phyloP scores from a whole-genome alignment of 1,140 invertebrate genomes.

The Drosophila pectinifera region DNA sequence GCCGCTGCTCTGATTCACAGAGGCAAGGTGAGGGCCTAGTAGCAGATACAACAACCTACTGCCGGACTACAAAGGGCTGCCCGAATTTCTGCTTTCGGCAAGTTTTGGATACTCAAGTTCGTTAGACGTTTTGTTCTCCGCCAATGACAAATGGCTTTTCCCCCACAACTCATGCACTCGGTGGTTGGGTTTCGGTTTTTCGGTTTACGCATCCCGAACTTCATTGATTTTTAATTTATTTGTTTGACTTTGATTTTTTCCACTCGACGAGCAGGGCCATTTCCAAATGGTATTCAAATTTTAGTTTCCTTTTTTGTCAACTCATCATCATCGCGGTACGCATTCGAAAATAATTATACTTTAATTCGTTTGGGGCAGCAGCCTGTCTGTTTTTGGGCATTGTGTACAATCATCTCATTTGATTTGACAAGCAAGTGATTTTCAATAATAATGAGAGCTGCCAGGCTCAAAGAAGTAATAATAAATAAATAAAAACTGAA shows the following conservation, averaged over 20 bases:
- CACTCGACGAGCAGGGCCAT: constrained; percentile 33
- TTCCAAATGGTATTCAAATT: constrained; percentile 45
- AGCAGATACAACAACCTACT: constrained; percentile 30
- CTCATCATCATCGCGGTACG: constrained; percentile 73
- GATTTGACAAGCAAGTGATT: constrained; percentile 84
- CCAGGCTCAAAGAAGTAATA: constrained; percentile 32
- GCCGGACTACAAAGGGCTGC: constrained; percentile 64
- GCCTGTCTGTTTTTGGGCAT: constrained; percentile 34
- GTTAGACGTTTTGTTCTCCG: constrained; percentile 79
- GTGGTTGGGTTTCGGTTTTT: not conserved
- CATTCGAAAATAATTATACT: constrained; percentile 80
- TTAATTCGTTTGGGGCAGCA: constrained; percentile 68
- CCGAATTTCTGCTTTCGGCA: constrained; percentile 42
- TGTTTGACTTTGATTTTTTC: constrained; percentile 74
- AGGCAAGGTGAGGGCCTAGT: constrained; percentile 53
- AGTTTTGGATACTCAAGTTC: constrained; percentile 46
- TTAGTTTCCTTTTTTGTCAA: constrained; percentile 49
- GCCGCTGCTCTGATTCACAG: constrained; percentile 77
- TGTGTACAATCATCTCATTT: constrained; percentile 84
- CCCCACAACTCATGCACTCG: constrained; percentile 24
- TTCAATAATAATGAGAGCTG: constrained; percentile 83
- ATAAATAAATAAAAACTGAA: constrained; percentile 55
- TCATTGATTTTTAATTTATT: constrained; percentile 83
- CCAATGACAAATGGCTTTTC: constrained; percentile 81
- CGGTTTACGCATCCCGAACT: constrained; percentile 35